Evolutionary conservation across 2,797 vertebrate species (phyloP), one percentile per base, ranked within the genome.

Genomic region (Lutjanus argentimaculatus): DNA sequence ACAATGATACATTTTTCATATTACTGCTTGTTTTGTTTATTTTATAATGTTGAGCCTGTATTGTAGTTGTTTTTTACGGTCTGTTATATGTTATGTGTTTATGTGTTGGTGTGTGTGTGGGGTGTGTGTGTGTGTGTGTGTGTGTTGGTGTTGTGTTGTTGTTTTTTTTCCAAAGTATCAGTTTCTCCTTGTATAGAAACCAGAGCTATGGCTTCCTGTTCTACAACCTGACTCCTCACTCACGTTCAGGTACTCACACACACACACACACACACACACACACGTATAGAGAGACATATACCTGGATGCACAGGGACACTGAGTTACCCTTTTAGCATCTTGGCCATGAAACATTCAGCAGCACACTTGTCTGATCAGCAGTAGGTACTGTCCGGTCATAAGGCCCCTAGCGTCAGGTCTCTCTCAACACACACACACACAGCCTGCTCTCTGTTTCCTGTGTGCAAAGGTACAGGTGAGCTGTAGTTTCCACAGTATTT

Each of bases 161-260:
- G 30, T 55, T n/a, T n/a, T n/a, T n/a, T n/a, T n/a, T n/a, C 57
- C 63, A 14, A 71, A 51, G 86, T 80, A 91, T 93, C 82, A 58
- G 80, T 61, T 93, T 93, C 77, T 87, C 42, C 48, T 75, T 62
- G 57, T 58, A 30, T 51, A 72, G 93, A 89, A 90, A 95, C 82
- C 62, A 82, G 94, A 95, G 84, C 86, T 67, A 59, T 10, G 9
- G 57, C 79, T 95, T 94, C 93, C 92, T 94, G 76, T 88, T 55
- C 67, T 25, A 83, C 71, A 90, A 93, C 85, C 75, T 69, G 92
- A 93, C 85, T 89, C 89, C 75, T 49, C 17, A 14, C 43, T 91
- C 81, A 89, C 3, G 0, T 89, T 84, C 43, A 64, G 14, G 9
- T 52, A 19, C 42, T 55, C 66, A 3, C 71, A 14, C 46, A 64